These are phyloP conservation scores for Xylota sylvarum DNA, from an alignment of 2,888 invertebrate genomes.

Conservation along the genomic window DNA sequence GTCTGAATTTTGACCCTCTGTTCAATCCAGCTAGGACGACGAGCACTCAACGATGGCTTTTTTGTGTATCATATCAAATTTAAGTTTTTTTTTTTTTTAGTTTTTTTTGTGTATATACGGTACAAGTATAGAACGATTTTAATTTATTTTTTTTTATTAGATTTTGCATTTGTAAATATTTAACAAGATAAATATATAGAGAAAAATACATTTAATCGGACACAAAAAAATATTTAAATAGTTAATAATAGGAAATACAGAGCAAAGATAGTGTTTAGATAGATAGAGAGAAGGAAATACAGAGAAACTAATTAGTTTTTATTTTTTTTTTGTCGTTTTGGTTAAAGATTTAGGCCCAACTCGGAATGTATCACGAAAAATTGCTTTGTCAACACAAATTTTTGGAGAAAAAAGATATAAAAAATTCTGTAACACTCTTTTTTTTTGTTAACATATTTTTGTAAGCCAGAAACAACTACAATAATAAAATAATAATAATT, in stretches of 20 bases:
- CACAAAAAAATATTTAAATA: conserved; percentile 16
- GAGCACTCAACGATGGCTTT: conserved; percentile 85
- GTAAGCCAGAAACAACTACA: conserved; percentile 39
- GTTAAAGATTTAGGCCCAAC: conserved; percentile 70
- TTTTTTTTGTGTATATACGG: conserved; percentile 49
- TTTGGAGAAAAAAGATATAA: conserved; percentile 15
- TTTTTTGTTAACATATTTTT: not conserved
- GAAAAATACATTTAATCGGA: conserved; percentile 33
- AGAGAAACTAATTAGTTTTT: conserved; percentile 27
- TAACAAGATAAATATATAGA: conserved; percentile 50
- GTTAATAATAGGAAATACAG: conserved; percentile 39
- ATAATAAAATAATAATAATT: conserved; percentile 15
- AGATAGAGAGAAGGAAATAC: conserved; percentile 40
- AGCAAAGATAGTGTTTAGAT: conserved; percentile 34
- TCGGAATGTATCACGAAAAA: conserved; percentile 64
- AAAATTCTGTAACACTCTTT: not conserved
- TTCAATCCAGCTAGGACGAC: conserved; percentile 85
- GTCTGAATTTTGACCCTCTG: conserved; percentile 85
- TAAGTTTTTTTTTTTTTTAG: conserved; percentile 70
- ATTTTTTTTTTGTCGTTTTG: conserved; percentile 13
- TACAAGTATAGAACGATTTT: conserved; percentile 44
- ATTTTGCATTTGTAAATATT: conserved; percentile 31
- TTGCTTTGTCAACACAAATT: conserved; percentile 62
- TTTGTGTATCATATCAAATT: conserved; percentile 79
- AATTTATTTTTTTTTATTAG: conserved; percentile 21